These are phyloP conservation scores for Bufo bufo DNA, from an alignment of 2,113 vertebrate species.

Conservation along the genomic window DNA sequence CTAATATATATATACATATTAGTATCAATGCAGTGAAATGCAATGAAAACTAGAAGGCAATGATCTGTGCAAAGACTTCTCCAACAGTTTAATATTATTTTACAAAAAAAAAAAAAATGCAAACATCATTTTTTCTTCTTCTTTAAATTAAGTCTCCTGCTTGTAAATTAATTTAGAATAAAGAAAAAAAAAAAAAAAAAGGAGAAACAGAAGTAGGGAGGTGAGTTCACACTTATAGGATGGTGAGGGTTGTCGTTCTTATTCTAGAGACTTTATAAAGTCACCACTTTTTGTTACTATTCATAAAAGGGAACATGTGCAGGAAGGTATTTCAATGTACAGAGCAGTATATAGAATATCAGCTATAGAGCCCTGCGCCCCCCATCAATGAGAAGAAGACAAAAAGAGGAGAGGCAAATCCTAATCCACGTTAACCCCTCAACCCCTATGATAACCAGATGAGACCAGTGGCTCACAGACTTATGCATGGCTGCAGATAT, in stretches of 20 bases:
- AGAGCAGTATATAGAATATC: not conserved
- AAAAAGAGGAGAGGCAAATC: not conserved
- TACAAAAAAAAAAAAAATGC: conserved; percentile 52
- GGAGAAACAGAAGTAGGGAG: not conserved
- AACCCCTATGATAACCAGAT: not conserved
- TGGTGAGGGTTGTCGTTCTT: conserved; percentile 5
- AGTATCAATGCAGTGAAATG: not conserved
- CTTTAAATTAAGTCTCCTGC: conserved; percentile 37
- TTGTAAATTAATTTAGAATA: conserved; percentile 18
- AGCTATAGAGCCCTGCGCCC: not conserved
- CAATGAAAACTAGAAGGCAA: conserved; percentile 49
- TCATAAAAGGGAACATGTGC: not conserved
- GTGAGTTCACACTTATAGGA: not conserved
- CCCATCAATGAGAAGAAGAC: not conserved
- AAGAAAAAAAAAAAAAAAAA: conserved; percentile 23
- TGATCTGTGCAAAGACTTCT: conserved; percentile 42
- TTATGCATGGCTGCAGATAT: not conserved
- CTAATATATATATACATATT: not conserved
- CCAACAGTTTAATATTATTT: conserved; percentile 37
- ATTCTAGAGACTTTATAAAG: conserved; percentile 16
- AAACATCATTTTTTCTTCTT: conserved; percentile 37
- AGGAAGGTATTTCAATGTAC: not conserved
- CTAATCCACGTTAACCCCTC: conserved; percentile 7
- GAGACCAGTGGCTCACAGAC: not conserved
- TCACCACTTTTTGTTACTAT: too few species aligned